A percentile compares a stretch with the other conserved stretches of the same genome.
These are phyloP conservation scores for Monoplex corrugatus DNA, from an alignment of 2,888 invertebrate species.

Conservation along the genomic window DNA sequence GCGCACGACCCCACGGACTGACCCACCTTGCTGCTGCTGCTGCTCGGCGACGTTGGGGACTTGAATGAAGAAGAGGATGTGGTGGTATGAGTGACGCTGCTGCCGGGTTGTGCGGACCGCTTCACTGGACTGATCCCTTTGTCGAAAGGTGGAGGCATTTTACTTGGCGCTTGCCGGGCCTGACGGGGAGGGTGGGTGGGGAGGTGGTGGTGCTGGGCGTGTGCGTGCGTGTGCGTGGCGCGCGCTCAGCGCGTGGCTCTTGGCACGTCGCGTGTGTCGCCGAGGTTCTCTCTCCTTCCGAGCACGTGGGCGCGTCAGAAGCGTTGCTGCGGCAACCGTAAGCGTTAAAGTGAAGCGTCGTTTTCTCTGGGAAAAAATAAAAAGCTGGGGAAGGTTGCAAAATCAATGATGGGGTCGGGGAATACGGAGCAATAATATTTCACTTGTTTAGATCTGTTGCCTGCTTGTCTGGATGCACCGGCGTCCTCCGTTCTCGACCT, in stretches of 20 bases:
- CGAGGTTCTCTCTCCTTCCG: not conserved
- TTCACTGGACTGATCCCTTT: slow-evolving; percentile 10
- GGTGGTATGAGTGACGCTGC: not conserved
- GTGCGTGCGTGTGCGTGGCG: not conserved
- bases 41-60: not conserved
- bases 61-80: not conserved
- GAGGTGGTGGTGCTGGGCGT: not conserved
- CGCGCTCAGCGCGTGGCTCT: not conserved
- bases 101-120: not conserved
- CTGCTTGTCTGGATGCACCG: too few species aligned
- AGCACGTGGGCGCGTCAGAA: not conserved
- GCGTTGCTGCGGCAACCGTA: too few species aligned
- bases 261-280: slow-evolving; percentile 8
- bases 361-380: too few species aligned
- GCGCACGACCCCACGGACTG: slow-evolving; percentile 52
- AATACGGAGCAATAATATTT: too few species aligned
- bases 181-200: not conserved
- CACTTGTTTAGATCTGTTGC: too few species aligned
- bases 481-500: too few species aligned
- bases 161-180: too few species aligned
- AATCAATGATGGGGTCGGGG: too few species aligned
- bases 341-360: too few species aligned
- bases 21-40: slow-evolving; percentile 49
- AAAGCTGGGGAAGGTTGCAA: too few species aligned
- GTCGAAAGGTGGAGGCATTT: slow-evolving; percentile 41